These are phyloP conservation scores for Otolemur crassicaudatus DNA, from an alignment of 2,797 vertebrate genomes.

Conservation along the genomic window DNA sequence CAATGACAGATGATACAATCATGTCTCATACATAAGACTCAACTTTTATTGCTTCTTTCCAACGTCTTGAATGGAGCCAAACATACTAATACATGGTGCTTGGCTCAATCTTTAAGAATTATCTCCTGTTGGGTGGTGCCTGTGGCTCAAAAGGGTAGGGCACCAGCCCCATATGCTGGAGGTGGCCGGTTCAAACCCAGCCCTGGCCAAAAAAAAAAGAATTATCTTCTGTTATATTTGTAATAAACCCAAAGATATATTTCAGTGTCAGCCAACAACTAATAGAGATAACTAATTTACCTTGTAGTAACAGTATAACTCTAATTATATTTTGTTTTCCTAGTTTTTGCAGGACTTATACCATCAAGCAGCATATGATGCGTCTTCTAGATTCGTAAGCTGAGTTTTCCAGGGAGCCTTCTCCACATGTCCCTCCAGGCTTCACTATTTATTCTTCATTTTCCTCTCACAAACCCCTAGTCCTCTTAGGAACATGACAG, in stretches of 20 bases:
- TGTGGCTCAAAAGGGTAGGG: no score
- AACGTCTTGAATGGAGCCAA: not conserved
- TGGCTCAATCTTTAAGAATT: not conserved
- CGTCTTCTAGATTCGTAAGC: not conserved
- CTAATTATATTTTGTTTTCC: not conserved
- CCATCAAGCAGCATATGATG: not conserved
- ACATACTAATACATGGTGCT: not conserved
- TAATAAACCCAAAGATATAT: conserved; percentile 20
- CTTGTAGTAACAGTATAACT: not conserved
- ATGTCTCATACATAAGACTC: not conserved
- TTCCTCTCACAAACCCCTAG: not conserved
- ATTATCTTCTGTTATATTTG: conserved; percentile 31
- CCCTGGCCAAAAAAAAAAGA: not conserved
- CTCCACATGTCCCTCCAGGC: not conserved
- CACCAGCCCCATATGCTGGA: no score
- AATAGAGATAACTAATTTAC: conserved; percentile 13
- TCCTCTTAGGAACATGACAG: not conserved
- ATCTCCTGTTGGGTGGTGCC: not conserved
- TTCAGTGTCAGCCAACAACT: not conserved
- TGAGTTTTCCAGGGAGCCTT: not conserved
- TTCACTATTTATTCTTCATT: not conserved
- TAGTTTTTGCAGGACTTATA: not conserved
- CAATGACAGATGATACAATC: conserved; percentile 9
- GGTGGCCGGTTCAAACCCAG: no score
- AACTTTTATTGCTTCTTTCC: not conserved